Evolutionary conservation across 2,797 vertebrate genomes (phyloP).

Genomic region (Cichlasoma orientale): DNA sequence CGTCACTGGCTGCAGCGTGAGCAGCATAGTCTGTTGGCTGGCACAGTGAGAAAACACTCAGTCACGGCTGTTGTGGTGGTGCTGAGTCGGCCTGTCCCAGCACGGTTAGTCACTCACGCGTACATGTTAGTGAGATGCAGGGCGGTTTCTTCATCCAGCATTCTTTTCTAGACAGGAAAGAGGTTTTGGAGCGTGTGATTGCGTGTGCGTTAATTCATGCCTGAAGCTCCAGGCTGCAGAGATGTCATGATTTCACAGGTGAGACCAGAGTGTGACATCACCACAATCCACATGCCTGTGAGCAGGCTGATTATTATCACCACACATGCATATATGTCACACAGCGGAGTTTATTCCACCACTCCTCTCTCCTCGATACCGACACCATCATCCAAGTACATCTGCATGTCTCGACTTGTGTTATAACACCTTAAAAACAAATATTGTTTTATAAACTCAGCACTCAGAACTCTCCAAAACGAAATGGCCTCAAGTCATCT

Average conservation of each 20-base stretch:
- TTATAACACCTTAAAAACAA: conserved; percentile 24
- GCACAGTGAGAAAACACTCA: conserved; percentile 66
- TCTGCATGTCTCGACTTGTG: conserved; percentile 44
- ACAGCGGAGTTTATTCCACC: background rate
- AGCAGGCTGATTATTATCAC: background rate
- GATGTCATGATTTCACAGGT: background rate
- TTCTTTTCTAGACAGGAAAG: conserved; percentile 46
- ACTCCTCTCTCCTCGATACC: background rate
- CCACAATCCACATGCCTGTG: background rate
- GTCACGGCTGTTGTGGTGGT: conserved; percentile 61
- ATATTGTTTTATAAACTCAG: conserved; percentile 41
- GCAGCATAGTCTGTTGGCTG: conserved; percentile 56
- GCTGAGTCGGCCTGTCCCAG: conserved; percentile 64
- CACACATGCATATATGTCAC: background rate
- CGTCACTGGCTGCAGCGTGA: conserved; percentile 50
- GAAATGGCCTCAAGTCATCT: conserved; percentile 15
- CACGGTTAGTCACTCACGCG: conserved; percentile 45
- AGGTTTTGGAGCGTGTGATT: conserved; percentile 1
- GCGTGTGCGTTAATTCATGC: background rate
- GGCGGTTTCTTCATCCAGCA: conserved; percentile 50
- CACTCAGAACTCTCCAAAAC: conserved; percentile 16
- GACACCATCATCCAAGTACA: conserved; percentile 32
- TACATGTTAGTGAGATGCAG: conserved; percentile 32
- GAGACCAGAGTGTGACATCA: background rate
- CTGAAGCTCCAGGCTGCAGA: background rate